Base-by-base conservation (phyloP, 2,888 invertebrate genomes). In the Nomada fucata region DNA sequence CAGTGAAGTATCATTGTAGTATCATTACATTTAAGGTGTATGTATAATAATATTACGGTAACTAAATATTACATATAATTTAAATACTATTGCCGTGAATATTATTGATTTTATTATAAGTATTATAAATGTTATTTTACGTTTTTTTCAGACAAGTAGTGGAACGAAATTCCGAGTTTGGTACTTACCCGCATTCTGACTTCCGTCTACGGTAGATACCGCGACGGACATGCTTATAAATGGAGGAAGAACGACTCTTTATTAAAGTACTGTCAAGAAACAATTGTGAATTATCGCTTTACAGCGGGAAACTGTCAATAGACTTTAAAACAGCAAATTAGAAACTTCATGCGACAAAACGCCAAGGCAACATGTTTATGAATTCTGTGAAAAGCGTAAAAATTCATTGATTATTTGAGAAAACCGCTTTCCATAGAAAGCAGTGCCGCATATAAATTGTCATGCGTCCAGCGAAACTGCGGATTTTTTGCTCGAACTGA, bases 141-240 rank as follows among this genome's bases (percentile, higher is more conserved):
- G 11, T 47, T 47, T 47, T 47, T 13, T 13, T 47, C 15, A 47
- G 15, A 47, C 26, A 13, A 29, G 20, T 69, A 4, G 2, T 55
- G 23, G 23, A 36, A 60, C 13, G 52, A 55, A 20, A 47, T 18
- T 1, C 2, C 36, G 26, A 57, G 13, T 52, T 23, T 53, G 23
- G 53, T 74, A 64, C 64, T 68, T 18, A 53, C 64, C 53, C 13
- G 59, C 20, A 50, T 63, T 44, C 36, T 13, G n/a, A 26, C 20
- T 67, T 44, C 13, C 23, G 13, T 68, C 63, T 73, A 52, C 13
- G 11, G 36, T 63, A 5, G 18, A 20, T 18, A 15, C 44, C 13
- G n/a, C 53, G 23, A 4, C 50, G 59, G 5, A 26, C 50, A 47
- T 59, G n/a, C 64, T 79, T 81, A 79, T 81, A 81, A 69, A 23